A percentile compares a stretch with the other conserved stretches of the same genome.
Evolutionary conservation across 2,888 invertebrate species (phyloP).

Genomic region (Magallana nippona): DNA sequence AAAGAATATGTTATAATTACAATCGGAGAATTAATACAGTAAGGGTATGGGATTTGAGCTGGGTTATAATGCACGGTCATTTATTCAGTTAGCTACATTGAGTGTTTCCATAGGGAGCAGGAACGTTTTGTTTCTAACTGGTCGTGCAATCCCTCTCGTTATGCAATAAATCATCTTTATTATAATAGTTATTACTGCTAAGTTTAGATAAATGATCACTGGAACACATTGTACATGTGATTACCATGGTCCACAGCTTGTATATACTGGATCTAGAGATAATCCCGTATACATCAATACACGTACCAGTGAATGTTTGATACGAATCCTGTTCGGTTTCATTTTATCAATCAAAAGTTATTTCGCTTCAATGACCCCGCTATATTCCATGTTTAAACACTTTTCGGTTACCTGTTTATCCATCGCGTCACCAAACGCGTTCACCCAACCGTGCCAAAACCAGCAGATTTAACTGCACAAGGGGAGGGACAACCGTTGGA

Average conservation of each 20-base stretch:
- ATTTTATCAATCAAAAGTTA: not conserved
- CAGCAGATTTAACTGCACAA: not conserved
- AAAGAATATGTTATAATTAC: too few relatives aligned
- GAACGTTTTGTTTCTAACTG: too few relatives aligned
- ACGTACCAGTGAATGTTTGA: not conserved
- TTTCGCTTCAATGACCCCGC: constrained; percentile 4
- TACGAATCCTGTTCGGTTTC: not conserved
- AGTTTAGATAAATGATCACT: not conserved
- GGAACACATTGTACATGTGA: not conserved
- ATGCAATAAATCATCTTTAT: too few relatives aligned
- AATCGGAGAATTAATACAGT: too few relatives aligned
- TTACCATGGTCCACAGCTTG: not conserved
- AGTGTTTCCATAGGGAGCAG: too few relatives aligned
- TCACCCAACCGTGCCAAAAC: not conserved
- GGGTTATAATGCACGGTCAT: too few relatives aligned
- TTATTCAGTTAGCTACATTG: too few relatives aligned
- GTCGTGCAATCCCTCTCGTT: too few relatives aligned
- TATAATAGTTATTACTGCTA: too few relatives aligned
- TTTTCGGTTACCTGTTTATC: not conserved
- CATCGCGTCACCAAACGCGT: not conserved
- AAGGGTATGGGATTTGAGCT: too few relatives aligned
- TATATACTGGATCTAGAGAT: not conserved
- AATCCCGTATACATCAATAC: not conserved
- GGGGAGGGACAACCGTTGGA: not conserved
- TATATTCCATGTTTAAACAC: not conserved